Percentiles rank a stretch among this genome's conserved stretches.
Conservation (phyloP, 2,888 invertebrate genomes). For the Allolobophora icterica region DNA sequence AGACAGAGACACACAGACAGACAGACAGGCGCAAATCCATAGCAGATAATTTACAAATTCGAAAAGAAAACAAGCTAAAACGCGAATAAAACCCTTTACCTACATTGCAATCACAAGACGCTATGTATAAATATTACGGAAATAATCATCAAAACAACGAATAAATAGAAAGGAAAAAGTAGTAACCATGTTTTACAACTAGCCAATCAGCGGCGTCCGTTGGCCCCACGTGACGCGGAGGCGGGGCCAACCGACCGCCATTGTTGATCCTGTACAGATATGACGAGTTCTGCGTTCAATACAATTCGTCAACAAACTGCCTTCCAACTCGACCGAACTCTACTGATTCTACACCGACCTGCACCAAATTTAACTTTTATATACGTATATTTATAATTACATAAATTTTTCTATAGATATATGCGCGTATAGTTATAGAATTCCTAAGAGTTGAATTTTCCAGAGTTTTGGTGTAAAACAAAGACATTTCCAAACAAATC, state of each 20-base stretch:
- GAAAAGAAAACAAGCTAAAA: slow-evolving; percentile 13
- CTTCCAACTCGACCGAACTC: neutral
- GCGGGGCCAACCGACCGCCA: neutral
- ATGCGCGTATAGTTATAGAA: neutral
- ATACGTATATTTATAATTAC: neutral
- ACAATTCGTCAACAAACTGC: neutral
- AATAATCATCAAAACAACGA: slow-evolving; percentile 20
- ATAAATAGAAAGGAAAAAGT: slow-evolving; percentile 19
- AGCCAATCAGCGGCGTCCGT: neutral
- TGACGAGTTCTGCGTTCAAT: neutral
- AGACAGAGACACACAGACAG: neutral
- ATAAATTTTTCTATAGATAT: neutral
- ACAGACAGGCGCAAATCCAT: neutral
- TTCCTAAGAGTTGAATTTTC: neutral
- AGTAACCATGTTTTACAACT: neutral
- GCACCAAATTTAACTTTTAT: neutral
- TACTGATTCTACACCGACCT: neutral
- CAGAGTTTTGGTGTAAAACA: neutral
- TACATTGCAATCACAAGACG: slow-evolving; percentile 28
- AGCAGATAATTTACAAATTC: slow-evolving; percentile 13
- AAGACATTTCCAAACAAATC: neutral
- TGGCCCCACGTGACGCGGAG: too few species aligned
- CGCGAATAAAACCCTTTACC: slow-evolving; percentile 25
- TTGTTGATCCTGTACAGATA: neutral
- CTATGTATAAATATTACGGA: slow-evolving; percentile 28